Evolutionary conservation across 2,113 vertebrate species (phyloP).

Genomic region (Apistogramma diplotaenia): DNA sequence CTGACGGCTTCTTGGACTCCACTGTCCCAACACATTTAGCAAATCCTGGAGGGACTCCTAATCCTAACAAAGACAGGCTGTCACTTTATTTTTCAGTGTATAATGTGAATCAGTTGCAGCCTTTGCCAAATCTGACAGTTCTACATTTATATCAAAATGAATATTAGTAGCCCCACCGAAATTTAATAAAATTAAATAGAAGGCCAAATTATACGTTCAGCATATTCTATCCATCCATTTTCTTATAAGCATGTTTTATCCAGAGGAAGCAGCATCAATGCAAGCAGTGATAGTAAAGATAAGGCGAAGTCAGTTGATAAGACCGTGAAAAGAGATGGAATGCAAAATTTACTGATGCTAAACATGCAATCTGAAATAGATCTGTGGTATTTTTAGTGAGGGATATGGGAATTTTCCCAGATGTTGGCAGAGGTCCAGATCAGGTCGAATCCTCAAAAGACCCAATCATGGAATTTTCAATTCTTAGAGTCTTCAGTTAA

Average conservation of each 20-base stretch:
- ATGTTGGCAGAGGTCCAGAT: neutral
- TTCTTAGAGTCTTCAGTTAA: neutral
- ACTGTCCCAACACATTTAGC: neutral
- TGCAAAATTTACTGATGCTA: neutral
- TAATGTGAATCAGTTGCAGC: neutral
- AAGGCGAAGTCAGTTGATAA: neutral
- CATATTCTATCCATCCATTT: neutral
- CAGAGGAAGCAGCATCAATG: neutral
- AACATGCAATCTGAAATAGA: neutral
- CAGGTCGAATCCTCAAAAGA: neutral
- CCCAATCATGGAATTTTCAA: neutral
- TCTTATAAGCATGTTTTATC: neutral
- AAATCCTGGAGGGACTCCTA: neutral
- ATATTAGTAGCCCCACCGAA: neutral
- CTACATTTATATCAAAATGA: neutral
- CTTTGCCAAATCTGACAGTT: neutral
- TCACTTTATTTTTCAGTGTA: neutral
- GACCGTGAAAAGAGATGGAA: neutral
- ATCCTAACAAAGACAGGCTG: neutral
- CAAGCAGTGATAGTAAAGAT: neutral
- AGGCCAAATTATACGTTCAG: neutral
- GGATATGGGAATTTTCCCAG: rapidly evolving
- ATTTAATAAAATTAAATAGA: neutral
- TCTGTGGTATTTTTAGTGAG: neutral
- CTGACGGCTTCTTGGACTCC: neutral